phyloP scores from a whole-genome alignment of 2,888 invertebrate species.

The Liposcelis brunnea region DNA sequence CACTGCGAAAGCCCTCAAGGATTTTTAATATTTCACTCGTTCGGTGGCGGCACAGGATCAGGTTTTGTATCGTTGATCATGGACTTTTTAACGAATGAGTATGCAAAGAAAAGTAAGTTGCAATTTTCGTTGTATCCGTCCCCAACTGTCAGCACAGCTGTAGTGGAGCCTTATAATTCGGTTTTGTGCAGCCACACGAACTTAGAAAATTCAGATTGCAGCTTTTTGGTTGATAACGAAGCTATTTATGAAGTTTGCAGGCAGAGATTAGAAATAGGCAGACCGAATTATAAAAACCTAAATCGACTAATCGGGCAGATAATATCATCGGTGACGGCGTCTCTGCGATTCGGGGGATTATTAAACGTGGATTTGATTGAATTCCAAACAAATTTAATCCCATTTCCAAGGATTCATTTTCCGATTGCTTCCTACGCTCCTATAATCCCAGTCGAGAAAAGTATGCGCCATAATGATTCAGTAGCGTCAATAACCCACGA shows the following conservation, averaged over 20 bases:
- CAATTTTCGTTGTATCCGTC: too few species aligned
- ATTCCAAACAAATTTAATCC: slow-evolving; percentile 23
- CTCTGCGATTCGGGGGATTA: slow-evolving; percentile 13
- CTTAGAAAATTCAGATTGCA: slow-evolving; percentile 29
- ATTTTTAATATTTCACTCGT: too few species aligned
- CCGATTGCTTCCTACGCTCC: slow-evolving; percentile 30
- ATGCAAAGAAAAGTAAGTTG: too few species aligned
- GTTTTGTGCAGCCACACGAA: slow-evolving; percentile 37
- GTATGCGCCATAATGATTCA: too few species aligned
- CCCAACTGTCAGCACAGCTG: neutral
- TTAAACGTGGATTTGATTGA: slow-evolving; percentile 9
- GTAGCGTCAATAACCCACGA: neutral
- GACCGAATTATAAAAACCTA: slow-evolving; percentile 36
- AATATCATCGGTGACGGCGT: slow-evolving; percentile 16
- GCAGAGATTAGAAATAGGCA: slow-evolving; percentile 31
- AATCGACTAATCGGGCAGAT: slow-evolving; percentile 34
- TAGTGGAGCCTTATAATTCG: slow-evolving; percentile 31
- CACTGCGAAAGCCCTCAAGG: too few species aligned
- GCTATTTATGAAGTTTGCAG: slow-evolving; percentile 36
- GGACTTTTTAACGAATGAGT: too few species aligned
- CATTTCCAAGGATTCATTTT: slow-evolving; percentile 37
- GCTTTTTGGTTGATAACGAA: slow-evolving; percentile 38
- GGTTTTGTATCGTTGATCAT: too few species aligned
- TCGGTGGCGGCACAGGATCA: too few species aligned
- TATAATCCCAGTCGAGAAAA: slow-evolving; percentile 24